Evolutionary conservation across 2,888 invertebrate genomes (phyloP).

Genomic region (Lamellibrachia satsuma): DNA sequence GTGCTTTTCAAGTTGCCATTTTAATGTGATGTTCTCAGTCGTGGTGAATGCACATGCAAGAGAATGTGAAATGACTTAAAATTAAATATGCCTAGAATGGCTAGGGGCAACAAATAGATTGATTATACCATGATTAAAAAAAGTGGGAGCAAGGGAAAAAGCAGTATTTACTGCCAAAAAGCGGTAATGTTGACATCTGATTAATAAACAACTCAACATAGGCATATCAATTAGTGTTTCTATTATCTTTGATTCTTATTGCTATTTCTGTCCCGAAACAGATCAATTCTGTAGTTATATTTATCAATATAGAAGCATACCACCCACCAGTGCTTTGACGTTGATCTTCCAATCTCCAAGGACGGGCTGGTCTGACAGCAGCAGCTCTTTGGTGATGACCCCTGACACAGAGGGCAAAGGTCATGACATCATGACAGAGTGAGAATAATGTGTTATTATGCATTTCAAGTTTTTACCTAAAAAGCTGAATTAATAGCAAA

Average conservation of each 20-base stretch:
- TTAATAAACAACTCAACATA: no score
- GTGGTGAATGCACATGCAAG: no score
- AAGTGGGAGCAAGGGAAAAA: no score
- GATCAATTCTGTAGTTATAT: neutral
- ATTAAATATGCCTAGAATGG: no score
- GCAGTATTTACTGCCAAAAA: no score
- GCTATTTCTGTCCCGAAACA: no score
- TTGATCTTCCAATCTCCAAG: slow-evolving; percentile 6
- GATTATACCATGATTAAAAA: no score
- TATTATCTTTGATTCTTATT: neutral
- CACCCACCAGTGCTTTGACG: neutral
- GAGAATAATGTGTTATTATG: neutral
- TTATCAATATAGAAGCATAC: neutral
- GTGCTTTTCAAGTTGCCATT: no score
- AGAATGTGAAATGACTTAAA: no score
- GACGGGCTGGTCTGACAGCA: neutral
- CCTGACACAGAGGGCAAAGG: slow-evolving; percentile 6
- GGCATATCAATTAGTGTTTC: neutral
- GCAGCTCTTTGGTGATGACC: neutral
- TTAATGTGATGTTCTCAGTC: no score
- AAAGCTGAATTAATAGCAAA: neutral
- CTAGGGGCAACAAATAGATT: no score
- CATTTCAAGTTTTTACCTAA: neutral
- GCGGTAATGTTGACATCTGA: no score
- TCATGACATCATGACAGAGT: neutral